Evolutionary conservation across 1,140 invertebrate species (phyloP).

Genomic region (Propsilocerus akamusi): DNA sequence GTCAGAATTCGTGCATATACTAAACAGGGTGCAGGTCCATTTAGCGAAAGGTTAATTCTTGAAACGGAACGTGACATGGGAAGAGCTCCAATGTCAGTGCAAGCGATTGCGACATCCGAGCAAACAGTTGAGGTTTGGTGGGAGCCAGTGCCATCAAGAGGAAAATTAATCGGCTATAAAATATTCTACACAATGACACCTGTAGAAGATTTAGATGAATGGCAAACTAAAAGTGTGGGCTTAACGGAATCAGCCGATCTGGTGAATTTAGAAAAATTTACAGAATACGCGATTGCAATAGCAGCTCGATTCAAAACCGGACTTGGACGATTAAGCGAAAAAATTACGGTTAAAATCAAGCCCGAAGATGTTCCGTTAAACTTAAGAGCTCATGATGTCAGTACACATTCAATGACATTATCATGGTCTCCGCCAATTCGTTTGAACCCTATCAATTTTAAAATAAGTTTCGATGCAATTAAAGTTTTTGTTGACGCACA

Average conservation of each 20-base stretch:
- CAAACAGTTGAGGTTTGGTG: slow-evolving; percentile 89
- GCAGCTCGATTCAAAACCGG: slow-evolving; percentile 60
- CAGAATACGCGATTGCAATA: slow-evolving; percentile 83
- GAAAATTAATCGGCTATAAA: slow-evolving; percentile 76
- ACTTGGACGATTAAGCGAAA: slow-evolving; percentile 51
- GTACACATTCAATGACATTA: slow-evolving; percentile 75
- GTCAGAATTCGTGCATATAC: slow-evolving; percentile 88
- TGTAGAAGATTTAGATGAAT: slow-evolving; percentile 79
- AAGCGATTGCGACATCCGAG: slow-evolving; percentile 81
- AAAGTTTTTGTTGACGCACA: slow-evolving; percentile 92
- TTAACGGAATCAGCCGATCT: slow-evolving; percentile 80
- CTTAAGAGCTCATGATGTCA: slow-evolving; percentile 68
- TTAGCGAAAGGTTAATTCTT: slow-evolving; percentile 65
- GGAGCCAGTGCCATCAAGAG: slow-evolving; percentile 76
- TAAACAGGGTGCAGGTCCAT: slow-evolving; percentile 71
- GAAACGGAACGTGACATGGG: slow-evolving; percentile 79
- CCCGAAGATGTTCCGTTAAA: slow-evolving; percentile 81
- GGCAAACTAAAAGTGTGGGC: slow-evolving; percentile 68
- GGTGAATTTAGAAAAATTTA: slow-evolving; percentile 74
- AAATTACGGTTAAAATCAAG: slow-evolving; percentile 71
- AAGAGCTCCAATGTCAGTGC: slow-evolving; percentile 73
- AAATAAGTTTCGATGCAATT: slow-evolving; percentile 79
- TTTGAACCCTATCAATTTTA: slow-evolving; percentile 75
- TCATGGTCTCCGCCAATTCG: slow-evolving; percentile 85
- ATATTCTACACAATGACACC: slow-evolving; percentile 87